Conservation (phyloP, 1,140 invertebrate genomes). For the Drosophila paulistorum region DNA sequence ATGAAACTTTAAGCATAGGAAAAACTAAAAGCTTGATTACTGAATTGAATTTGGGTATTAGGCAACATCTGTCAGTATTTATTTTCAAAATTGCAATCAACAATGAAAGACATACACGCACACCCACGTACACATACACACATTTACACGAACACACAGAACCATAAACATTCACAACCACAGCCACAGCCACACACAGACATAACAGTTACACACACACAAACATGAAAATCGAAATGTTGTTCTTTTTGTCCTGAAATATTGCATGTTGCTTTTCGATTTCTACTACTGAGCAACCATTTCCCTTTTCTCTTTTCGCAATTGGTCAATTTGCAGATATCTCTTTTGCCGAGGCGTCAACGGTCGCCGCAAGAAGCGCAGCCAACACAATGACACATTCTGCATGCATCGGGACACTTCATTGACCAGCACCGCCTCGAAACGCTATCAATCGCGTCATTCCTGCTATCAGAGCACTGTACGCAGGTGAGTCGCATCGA, state of each 20-base stretch:
- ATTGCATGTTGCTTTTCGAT: slow-evolving; percentile 3
- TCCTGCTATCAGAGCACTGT: slow-evolving; percentile 80
- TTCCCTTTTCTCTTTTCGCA: background rate
- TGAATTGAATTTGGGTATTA: background rate
- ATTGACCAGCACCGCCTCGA: slow-evolving; percentile 80
- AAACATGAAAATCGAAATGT: slow-evolving; percentile 28
- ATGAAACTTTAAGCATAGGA: background rate
- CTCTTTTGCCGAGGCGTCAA: slow-evolving; percentile 74
- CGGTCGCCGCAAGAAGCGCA: slow-evolving; percentile 68
- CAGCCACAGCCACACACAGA: background rate
- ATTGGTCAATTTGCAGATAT: slow-evolving; percentile 54
- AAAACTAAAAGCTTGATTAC: background rate
- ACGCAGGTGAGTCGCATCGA: slow-evolving; percentile 64
- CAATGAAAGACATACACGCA: slow-evolving; percentile 3
- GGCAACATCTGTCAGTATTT: background rate
- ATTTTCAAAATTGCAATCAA: background rate
- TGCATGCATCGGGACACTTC: slow-evolving; percentile 81
- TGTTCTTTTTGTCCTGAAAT: slow-evolving; percentile 18
- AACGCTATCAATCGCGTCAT: slow-evolving; percentile 71
- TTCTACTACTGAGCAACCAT: background rate
- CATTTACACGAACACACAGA: too few species aligned
- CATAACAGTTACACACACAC: background rate
- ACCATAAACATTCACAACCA: background rate
- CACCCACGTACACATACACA: background rate
- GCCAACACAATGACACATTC: slow-evolving; percentile 70